These are phyloP conservation scores for Drosophila sordidapex DNA, from an alignment of 2,888 invertebrate species.

Conservation along the genomic window DNA sequence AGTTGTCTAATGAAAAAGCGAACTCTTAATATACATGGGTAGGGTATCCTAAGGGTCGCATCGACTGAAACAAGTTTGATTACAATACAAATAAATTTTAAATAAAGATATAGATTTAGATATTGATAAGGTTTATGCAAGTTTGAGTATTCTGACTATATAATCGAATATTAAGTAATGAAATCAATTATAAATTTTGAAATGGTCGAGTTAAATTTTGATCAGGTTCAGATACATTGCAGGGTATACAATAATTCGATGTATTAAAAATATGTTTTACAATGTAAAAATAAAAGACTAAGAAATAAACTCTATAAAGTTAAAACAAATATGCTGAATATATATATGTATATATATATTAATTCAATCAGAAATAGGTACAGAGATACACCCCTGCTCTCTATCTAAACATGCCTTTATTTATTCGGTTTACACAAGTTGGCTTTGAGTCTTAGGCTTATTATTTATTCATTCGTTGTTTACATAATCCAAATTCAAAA, in stretches of 20 bases:
- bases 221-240: not conserved
- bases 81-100: not conserved
- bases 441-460: constrained; percentile 1
- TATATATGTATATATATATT: not conserved
- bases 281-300: not conserved
- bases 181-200: not conserved
- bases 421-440: not conserved
- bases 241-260: not conserved
- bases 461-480: not conserved
- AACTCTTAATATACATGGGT: not conserved
- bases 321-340: not conserved
- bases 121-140: not conserved
- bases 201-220: not conserved
- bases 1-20: constrained; percentile 40
- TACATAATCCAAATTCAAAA: constrained; percentile 5
- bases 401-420: not conserved
- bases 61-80: not conserved
- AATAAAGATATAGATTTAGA: not conserved
- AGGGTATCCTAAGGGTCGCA: not conserved
- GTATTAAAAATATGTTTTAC: too few species aligned
- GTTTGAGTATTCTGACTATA: not conserved
- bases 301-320: not conserved
- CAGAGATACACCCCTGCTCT: not conserved
- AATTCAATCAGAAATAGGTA: not conserved
- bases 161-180: not conserved